Conservation (phyloP, 2,113 vertebrate genomes). For the Corvus moneduloides region DNA sequence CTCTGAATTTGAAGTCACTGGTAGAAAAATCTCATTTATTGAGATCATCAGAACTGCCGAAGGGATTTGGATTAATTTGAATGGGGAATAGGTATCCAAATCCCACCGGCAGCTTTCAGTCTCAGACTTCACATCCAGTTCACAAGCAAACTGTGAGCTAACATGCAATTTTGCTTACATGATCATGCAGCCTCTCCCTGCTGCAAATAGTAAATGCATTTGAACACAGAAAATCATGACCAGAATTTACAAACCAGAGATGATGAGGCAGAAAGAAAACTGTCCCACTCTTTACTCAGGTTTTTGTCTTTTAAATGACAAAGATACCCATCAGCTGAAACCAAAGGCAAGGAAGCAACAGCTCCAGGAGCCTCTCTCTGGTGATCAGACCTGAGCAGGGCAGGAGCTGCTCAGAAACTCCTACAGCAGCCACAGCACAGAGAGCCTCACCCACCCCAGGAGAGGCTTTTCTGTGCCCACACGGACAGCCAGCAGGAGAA, state of each 20-base stretch:
- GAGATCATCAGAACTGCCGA: not conserved
- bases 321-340: not conserved
- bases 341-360: accelerated
- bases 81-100: slow-evolving; percentile 6
- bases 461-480: not conserved
- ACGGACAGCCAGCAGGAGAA: not conserved
- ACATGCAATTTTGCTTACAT: not conserved
- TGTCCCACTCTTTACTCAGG: not conserved
- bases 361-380: accelerated
- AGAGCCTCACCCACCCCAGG: not conserved
- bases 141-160: not conserved
- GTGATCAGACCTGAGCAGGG: not conserved
- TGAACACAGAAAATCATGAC: not conserved
- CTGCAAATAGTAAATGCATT: not conserved
- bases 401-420: not conserved
- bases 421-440: not conserved
- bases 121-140: not conserved
- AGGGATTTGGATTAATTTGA: slow-evolving; percentile 54
- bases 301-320: not conserved
- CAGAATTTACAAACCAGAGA: not conserved
- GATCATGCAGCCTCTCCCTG: not conserved
- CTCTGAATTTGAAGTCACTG: slow-evolving; percentile 25
- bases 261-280: accelerated
- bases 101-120: not conserved
- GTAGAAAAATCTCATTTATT: slow-evolving; percentile 31